Base-by-base conservation (phyloP, 2,888 invertebrate genomes). In the Calliphora vomitoria region DNA sequence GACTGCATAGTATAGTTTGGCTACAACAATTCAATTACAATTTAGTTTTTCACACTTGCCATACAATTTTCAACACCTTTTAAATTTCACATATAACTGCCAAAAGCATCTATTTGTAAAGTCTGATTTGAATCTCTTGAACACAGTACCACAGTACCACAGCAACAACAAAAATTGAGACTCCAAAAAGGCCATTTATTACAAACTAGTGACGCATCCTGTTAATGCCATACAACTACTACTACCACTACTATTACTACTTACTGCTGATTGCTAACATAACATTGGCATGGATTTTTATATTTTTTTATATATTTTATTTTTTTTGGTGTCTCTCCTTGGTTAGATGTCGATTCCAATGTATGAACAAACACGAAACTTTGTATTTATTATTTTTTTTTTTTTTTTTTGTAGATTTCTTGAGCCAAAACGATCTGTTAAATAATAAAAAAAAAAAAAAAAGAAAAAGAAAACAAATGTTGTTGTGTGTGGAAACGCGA, bases 71-170 rank as follows among this genome's bases (percentile, higher is more conserved):
- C 92, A 92, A 92, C 92, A 92, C 92, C 91, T 88, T 91, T 90
- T 90, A 90, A 92, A 91, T 92, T 91, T 92, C 92, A 91, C 91
- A 91, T 92, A 92, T 92, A 91, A 92, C 91, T 91, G 92, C 92
- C 92, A 91, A 91, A 92, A 91, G 91, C 92, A 92, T 91, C 92
- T 92, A 82, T 85, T 87, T 86, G 87, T 79, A 82, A 82, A 87
- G 80, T 75, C 79, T 78, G 87, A 86, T 84, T 86, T 86, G 81
- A 88, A 85, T 87, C 87, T 85, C 50, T 53, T 64, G 69, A 66
- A 74, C 20, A 79, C 68, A 71, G 15, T n/a, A n/a, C 64, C 86
- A 89, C 87, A 89, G 89, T 89, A 88, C 85, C 90, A 20, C 44
- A 35, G n/a, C 44, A 35, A 90, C 89, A 90, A 89, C 89, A 90